Evolutionary conservation across 2,797 vertebrate species (phyloP).

Genomic region (Chaunax sp.): DNA sequence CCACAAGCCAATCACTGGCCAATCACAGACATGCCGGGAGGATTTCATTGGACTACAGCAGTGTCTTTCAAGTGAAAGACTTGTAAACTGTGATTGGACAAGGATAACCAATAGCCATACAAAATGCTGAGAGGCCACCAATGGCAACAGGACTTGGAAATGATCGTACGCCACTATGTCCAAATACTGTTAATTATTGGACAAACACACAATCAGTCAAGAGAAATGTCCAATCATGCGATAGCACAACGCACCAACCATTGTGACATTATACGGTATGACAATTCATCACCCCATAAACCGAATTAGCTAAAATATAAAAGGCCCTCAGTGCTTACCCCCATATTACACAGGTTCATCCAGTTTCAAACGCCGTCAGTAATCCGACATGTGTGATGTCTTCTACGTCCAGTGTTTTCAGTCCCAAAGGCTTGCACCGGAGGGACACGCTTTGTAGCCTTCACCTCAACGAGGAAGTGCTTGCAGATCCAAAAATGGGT

Average conservation of each 20-base stretch:
- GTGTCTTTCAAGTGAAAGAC: constrained; percentile 35
- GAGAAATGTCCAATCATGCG: constrained; percentile 43
- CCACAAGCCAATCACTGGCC: constrained; percentile 35
- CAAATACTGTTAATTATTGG: constrained; percentile 6
- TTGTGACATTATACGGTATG: constrained; percentile 29
- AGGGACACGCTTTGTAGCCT: constrained; percentile 64
- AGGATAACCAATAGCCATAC: constrained; percentile 17
- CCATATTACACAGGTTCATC: constrained; percentile 51
- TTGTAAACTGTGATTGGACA: constrained; percentile 39
- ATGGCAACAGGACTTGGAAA: constrained; percentile 20
- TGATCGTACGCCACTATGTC: background rate
- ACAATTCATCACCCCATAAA: constrained; percentile 37
- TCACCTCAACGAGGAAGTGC: constrained; percentile 69
- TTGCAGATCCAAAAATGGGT: constrained; percentile 49
- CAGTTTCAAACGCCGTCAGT: background rate
- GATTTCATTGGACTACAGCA: constrained; percentile 50
- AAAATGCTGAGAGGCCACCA: constrained; percentile 23
- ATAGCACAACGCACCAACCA: background rate
- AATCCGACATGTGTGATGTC: constrained; percentile 7
- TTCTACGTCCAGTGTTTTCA: background rate
- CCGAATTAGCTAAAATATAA: constrained; percentile 5
- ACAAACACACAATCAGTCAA: constrained; percentile 12
- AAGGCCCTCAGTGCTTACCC: constrained; percentile 49
- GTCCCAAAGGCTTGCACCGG: constrained; percentile 27
- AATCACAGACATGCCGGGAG: constrained; percentile 19